Evolutionary conservation across 2,113 vertebrate species (phyloP), one percentile per base, ranked within the genome.

Genomic region (Canis aureus): DNA sequence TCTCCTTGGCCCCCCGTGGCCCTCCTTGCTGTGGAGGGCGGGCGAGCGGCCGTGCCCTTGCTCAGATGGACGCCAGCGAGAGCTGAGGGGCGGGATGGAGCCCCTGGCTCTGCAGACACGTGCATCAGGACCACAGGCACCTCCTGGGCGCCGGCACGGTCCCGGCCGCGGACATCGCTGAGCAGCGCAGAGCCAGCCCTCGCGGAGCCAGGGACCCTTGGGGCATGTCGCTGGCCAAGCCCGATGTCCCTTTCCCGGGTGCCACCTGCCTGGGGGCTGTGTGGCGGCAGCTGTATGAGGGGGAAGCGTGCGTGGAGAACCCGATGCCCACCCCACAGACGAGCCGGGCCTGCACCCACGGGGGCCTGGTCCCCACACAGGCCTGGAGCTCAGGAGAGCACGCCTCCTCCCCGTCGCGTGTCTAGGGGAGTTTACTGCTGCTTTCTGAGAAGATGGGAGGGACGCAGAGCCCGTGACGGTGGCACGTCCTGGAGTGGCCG

Each of bases 261-360:
- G 5, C 51, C 66, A 19, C n/a, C 66, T 25, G 51, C 85, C 67
- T 38, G 23, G 32, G 82, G 64, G 51, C 20, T 53, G 8, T 8
- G 49, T 8, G 8, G 8, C 49, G 4, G 84, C 8, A 35, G 22
- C 49, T 35, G 20, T 32, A 29, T 10, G 51, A 71, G 73, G 67
- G 17, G 3, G 66, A 55, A 5, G 13, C 3, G 0, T 17, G 49
- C 2, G 0, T 17, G 49, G 51, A 49, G 23, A 43, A 13, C 64
- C 8, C 1, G 1, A 13, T 29, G 73, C 13, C 49, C 43, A 2
- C 7, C 84, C 64, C 12, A 13, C 43, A 67, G 83, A n/a, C 19
- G 76, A 38, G 79, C 55, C 22, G 1, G 80, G 55, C n/a, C 55
- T 25, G 11, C 19, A 9, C 27, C 76, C 43, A 16, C 1, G 17